Evolutionary conservation across 1,140 invertebrate genomes (phyloP), one percentile per base, ranked within the genome.

Genomic region (Drosophila orosa): DNA sequence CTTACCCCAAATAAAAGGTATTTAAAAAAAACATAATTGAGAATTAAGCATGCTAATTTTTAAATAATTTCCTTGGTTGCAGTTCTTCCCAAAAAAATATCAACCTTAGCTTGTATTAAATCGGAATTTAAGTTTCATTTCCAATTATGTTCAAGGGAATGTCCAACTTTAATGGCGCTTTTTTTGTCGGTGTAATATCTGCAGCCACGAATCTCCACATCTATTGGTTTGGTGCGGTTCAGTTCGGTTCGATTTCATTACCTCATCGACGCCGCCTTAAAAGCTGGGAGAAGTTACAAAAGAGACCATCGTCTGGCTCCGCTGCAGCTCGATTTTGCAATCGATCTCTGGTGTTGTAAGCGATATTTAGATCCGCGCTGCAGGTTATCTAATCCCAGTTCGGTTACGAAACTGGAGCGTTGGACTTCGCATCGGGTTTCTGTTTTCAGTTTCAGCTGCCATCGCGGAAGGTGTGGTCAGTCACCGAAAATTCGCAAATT

Each of bases 211-310:
- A 72, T 67, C 74, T 81, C 55, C 55, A 59, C 66, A 73, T 78
- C 81, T 85, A 80, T 87, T 76, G 54, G 50, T 25, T 55, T 35
- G 82, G 55, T 63, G 68, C 47, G 68, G 47, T 67, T 77, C 84
- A 79, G 55, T 63, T 74, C 47, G 74, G 47, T 67, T 77, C 84
- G 76, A 89, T 89, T 80, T 67, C 84, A 84, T 87, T 89, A 87
- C 80, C 85, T 87, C 85, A 89, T 84, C 80, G 80, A 39, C 68
- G 57, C 66, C 84, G 76, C 83, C 84, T 87, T 77, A 67, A 81
- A 78, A 69, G 86, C 65, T 75, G 62, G 75, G 60, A 86, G 83
- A 83, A 72, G 75, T 87, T 82, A 79, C 83, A 86, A 89, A 66
- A 86, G 79, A 55, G 31, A 60, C 67, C 27, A 44, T 66, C 54